phyloP scores from a whole-genome alignment of 2,888 invertebrate species.

The Calameuta filiformis region DNA sequence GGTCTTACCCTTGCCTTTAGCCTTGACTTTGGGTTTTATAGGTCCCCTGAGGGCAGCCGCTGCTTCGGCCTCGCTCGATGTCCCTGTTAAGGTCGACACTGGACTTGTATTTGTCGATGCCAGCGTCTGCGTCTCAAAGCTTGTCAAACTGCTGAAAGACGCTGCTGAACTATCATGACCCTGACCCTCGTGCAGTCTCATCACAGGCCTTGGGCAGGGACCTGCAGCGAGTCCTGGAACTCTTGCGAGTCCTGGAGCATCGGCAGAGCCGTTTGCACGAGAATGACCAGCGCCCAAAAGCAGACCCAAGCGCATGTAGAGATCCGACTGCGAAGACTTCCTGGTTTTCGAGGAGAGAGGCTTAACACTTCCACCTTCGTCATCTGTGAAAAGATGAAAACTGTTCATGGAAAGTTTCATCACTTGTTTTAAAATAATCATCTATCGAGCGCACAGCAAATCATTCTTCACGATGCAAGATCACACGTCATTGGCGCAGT shows the following conservation, averaged over 20 bases:
- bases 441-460: background rate
- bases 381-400: constrained; percentile 68
- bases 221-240: constrained; percentile 29
- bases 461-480: constrained; percentile 3
- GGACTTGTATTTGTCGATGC: constrained; percentile 88
- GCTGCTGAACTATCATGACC: constrained; percentile 56
- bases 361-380: constrained; percentile 78
- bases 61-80: constrained; percentile 75
- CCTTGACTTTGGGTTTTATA: constrained; percentile 42
- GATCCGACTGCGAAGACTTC: constrained; percentile 78
- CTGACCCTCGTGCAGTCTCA: constrained; percentile 39
- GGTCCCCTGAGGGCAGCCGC: constrained; percentile 67
- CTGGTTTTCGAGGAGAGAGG: constrained; percentile 66
- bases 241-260: constrained; percentile 56
- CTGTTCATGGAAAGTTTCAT: background rate
- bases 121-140: constrained; percentile 73
- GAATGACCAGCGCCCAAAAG: constrained; percentile 77
- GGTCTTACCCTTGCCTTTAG: constrained; percentile 49
- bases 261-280: constrained; percentile 61
- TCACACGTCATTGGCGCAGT: background rate
- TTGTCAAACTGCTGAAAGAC: constrained; percentile 70
- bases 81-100: constrained; percentile 89
- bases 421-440: background rate
- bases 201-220: constrained; percentile 38
- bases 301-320: constrained; percentile 86